A percentile compares a stretch with the other conserved stretches of the same genome.
Evolutionary conservation across 2,113 vertebrate genomes (phyloP).

Genomic region (Erythrocercus mccallii): DNA sequence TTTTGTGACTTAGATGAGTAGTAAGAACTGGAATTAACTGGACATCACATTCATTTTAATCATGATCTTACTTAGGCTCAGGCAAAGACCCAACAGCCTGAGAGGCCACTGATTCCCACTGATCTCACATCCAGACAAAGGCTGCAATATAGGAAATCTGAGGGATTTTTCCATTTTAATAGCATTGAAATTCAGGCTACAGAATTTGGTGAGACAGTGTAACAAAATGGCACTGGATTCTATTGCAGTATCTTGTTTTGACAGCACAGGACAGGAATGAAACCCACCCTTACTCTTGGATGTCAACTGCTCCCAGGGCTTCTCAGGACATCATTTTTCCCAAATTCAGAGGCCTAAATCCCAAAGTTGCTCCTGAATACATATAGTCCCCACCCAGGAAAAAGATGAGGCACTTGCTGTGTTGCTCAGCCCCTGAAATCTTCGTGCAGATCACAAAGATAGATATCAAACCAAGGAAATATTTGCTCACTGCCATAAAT

Average conservation of each 20-base stretch:
- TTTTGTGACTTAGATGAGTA: background rate
- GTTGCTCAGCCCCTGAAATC: background rate
- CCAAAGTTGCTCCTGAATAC: background rate
- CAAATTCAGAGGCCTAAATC: background rate
- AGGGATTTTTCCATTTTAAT: background rate
- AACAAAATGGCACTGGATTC: background rate
- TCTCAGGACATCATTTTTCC: background rate
- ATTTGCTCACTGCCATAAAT: background rate
- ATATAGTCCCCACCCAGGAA: background rate
- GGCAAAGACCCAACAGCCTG: background rate
- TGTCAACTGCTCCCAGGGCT: background rate
- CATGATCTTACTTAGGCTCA: background rate
- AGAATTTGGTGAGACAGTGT: background rate
- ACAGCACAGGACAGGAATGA: background rate
- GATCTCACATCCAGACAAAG: background rate
- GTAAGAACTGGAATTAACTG: background rate
- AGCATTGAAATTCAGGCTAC: background rate
- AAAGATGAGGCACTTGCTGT: background rate
- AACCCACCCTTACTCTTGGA: background rate
- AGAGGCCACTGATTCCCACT: background rate
- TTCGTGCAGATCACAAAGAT: background rate
- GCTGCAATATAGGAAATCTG: background rate
- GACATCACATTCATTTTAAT: background rate
- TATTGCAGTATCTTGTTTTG: background rate
- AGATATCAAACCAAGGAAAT: slow-evolving; percentile 29